Conservation (phyloP, 37 sponge, comb jelly and placozoan species). For the Ephydatia muelleri region DNA sequence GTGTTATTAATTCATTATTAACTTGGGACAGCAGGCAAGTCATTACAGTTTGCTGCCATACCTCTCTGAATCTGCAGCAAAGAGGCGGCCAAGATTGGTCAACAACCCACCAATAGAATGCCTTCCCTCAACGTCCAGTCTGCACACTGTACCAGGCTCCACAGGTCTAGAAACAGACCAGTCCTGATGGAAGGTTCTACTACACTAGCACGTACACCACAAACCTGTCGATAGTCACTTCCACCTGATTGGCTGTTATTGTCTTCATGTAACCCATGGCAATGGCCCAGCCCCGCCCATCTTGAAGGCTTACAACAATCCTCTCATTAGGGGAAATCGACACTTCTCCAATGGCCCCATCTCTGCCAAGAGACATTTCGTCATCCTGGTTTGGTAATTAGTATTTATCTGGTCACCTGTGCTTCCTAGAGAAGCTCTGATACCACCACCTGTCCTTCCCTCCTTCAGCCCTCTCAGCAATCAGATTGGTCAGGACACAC, state of each 20-base stretch:
- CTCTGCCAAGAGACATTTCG: background rate
- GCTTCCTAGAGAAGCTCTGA: background rate
- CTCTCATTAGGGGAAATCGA: constrained; percentile 26
- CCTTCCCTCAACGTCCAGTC: constrained; percentile 25
- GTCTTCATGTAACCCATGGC: constrained; percentile 51
- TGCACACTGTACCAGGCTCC: constrained; percentile 6
- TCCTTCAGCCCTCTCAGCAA: background rate
- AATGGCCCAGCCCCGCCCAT: constrained; percentile 69
- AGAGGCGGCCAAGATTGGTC: constrained; percentile 29
- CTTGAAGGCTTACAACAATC: constrained; percentile 67
- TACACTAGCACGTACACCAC: background rate
- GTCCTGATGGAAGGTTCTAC: too few species aligned
- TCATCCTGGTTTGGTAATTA: background rate
- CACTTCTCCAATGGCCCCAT: background rate
- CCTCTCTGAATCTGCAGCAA: constrained; percentile 43
- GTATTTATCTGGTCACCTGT: background rate
- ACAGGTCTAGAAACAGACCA: constrained; percentile 9
- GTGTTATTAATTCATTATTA: too few species aligned
- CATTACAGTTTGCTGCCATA: background rate
- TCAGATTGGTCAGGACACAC: background rate
- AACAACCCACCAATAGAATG: background rate
- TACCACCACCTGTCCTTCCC: background rate
- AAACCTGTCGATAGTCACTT: constrained; percentile 13
- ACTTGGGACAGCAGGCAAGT: background rate
- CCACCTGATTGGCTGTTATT: background rate